phyloP scores from a whole-genome alignment of 2,797 vertebrate genomes.

The Leptodactylus fallax region DNA sequence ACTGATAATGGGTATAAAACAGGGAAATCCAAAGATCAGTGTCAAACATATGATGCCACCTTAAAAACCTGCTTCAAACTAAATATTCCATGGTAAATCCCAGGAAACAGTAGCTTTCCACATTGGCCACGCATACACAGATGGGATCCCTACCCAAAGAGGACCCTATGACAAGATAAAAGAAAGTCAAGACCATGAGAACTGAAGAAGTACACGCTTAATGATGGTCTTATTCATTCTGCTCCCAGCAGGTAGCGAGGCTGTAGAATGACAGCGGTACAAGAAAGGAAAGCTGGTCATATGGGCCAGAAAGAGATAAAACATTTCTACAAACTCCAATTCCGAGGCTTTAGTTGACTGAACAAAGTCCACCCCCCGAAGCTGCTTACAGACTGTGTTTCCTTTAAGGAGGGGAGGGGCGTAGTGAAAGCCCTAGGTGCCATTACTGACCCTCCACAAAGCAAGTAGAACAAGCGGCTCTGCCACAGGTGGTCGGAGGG shows the following conservation, averaged over 20 bases:
- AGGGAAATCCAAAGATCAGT: too few species aligned
- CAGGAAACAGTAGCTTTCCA: too few species aligned
- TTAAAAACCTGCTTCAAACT: too few species aligned
- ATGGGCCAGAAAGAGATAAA: not conserved
- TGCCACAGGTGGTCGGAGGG: constrained; percentile 21
- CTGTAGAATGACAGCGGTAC: not conserved
- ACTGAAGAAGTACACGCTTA: not conserved
- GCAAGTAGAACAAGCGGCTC: constrained; percentile 7
- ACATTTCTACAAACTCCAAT: not conserved
- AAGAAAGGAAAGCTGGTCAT: too few species aligned
- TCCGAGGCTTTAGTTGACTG: not conserved
- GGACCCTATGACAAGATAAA: not conserved
- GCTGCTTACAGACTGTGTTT: not conserved
- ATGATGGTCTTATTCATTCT: not conserved
- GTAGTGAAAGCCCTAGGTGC: constrained; percentile 22
- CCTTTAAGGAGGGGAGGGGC: not conserved
- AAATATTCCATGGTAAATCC: too few species aligned
- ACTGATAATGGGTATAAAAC: too few species aligned
- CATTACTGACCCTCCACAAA: constrained; percentile 30
- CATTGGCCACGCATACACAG: too few species aligned
- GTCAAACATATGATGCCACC: not conserved
- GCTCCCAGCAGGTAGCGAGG: not conserved
- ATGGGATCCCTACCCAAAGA: too few species aligned
- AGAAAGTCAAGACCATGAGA: not conserved
- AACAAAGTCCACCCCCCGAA: constrained; percentile 2